Conservation (phyloP, 1,140 invertebrate genomes). For the Eupeodes corollae region DNA sequence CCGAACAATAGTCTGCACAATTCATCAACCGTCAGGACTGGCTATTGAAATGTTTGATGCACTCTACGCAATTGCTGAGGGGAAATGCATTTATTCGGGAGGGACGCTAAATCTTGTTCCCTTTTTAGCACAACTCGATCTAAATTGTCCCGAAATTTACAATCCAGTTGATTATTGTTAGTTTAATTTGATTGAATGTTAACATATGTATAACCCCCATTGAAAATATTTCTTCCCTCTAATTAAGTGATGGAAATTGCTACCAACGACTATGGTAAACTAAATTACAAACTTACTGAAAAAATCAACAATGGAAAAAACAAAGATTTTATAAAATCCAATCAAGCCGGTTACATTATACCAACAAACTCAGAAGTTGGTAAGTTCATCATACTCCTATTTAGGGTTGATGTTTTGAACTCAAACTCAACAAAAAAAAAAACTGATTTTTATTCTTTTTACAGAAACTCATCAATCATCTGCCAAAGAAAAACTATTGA, state of each 20-base stretch:
- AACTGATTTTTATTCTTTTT: too few relatives aligned
- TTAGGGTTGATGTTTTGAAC: too few relatives aligned
- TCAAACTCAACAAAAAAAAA: too few relatives aligned
- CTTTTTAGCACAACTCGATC: slow-evolving; percentile 56
- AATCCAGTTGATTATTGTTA: slow-evolving; percentile 85
- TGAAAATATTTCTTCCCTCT: not conserved
- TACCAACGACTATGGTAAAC: slow-evolving; percentile 62
- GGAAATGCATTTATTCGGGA: slow-evolving; percentile 75
- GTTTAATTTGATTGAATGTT: slow-evolving; percentile 21
- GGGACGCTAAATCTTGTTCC: slow-evolving; percentile 59
- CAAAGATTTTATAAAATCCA: slow-evolving; percentile 36
- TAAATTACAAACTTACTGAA: slow-evolving; percentile 44
- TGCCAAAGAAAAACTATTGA: too few relatives aligned
- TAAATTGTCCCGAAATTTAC: slow-evolving; percentile 75
- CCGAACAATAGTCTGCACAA: slow-evolving; percentile 82
- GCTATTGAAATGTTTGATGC: slow-evolving; percentile 86
- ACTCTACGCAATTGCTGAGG: slow-evolving; percentile 69
- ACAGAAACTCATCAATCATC: too few relatives aligned
- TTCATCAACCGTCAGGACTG: slow-evolving; percentile 82
- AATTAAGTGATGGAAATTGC: slow-evolving; percentile 73
- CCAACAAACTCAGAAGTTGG: too few relatives aligned
- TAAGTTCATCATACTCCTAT: too few relatives aligned
- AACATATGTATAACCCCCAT: not conserved
- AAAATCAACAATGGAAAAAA: slow-evolving; percentile 60
- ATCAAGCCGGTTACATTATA: too few relatives aligned